A percentile compares a stretch with the other conserved stretches of the same genome.
Evolutionary conservation across 2,888 invertebrate genomes (phyloP).

Genomic region (Thysanoteuthis rhombus): DNA sequence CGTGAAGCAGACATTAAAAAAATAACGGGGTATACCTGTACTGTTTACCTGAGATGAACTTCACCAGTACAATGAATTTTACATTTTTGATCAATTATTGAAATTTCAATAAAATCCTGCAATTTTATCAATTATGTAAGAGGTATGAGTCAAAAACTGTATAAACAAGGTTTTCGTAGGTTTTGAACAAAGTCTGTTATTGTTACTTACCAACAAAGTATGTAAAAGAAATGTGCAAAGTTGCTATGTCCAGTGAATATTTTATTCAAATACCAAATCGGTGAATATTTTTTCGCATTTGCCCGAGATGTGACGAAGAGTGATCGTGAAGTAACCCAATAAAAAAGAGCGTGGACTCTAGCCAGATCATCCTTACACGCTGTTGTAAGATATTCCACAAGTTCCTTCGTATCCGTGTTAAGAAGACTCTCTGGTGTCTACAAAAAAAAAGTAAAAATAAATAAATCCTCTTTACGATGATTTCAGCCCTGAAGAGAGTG

Average conservation of each 20-base stretch:
- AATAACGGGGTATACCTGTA: too few relatives aligned
- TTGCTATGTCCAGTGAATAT: conserved; percentile 62
- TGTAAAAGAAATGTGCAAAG: conserved; percentile 62
- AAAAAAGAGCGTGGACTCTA: background rate
- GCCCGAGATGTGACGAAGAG: conserved; percentile 40
- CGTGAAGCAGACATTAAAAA: too few relatives aligned
- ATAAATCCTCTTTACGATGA: too few relatives aligned
- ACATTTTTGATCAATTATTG: too few relatives aligned
- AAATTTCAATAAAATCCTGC: too few relatives aligned
- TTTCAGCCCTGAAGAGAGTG: too few relatives aligned
- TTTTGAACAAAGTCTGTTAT: too few relatives aligned
- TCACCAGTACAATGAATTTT: too few relatives aligned
- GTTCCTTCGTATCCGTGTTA: background rate
- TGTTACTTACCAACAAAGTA: conserved; percentile 56
- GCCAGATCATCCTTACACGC: background rate
- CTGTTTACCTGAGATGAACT: too few relatives aligned
- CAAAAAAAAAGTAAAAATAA: background rate
- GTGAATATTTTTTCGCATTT: conserved; percentile 56
- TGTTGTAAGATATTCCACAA: background rate
- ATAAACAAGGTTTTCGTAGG: too few relatives aligned
- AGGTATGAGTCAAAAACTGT: too few relatives aligned
- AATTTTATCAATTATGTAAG: too few relatives aligned
- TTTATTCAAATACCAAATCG: conserved; percentile 60
- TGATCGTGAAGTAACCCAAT: background rate
- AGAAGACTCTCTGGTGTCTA: background rate